Percentiles rank a stretch among this genome's conserved stretches.
Evolutionary conservation across 2,113 vertebrate genomes (phyloP).

Genomic region (Catharus bicknelli): DNA sequence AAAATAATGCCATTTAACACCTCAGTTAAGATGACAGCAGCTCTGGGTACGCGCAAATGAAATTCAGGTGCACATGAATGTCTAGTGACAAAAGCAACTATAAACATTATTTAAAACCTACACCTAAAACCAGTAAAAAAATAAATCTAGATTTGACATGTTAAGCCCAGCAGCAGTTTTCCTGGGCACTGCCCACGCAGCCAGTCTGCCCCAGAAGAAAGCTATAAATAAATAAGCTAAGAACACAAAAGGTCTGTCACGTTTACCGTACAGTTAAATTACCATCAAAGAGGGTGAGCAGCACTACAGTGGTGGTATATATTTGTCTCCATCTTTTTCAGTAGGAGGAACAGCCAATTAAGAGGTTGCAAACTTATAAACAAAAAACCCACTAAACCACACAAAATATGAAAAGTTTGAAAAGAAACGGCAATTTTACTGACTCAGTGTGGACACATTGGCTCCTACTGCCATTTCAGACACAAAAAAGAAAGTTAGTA

Average conservation of each 20-base stretch:
- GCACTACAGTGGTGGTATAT: neutral
- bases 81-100: neutral
- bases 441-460: neutral
- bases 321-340: neutral
- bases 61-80: neutral
- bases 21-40: neutral
- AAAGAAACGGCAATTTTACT: neutral
- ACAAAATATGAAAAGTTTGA: neutral
- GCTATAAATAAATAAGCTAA: conserved; percentile 6
- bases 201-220: neutral
- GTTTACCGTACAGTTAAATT: accelerated
- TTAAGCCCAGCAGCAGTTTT: neutral
- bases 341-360: neutral
- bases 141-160: neutral
- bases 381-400: neutral
- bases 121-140: neutral
- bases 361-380: neutral
- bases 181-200: neutral
- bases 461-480: neutral
- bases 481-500: neutral
- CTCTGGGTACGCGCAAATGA: accelerated
- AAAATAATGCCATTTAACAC: neutral
- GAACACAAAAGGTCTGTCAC: neutral
- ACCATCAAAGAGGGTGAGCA: neutral
- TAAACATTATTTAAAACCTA: neutral